Evolutionary conservation across 64 coral and sea anemone species (phyloP).

Genomic region (Catalaphyllia jardinei): DNA sequence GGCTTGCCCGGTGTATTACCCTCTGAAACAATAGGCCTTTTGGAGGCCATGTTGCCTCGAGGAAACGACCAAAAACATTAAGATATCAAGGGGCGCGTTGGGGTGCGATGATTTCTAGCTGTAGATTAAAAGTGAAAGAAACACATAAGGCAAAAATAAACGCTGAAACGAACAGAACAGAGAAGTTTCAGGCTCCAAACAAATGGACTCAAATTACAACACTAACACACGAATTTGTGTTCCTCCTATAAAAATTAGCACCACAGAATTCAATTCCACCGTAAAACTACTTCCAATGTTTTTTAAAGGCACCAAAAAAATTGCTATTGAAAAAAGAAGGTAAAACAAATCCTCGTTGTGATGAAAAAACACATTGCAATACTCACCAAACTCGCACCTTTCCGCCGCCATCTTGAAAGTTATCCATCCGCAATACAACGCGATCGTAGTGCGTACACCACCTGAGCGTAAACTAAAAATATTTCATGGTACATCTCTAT

Average conservation of each 20-base stretch:
- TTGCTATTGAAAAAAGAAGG: background rate
- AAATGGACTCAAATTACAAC: background rate
- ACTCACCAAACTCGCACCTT: background rate
- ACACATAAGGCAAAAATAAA: background rate
- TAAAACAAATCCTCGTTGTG: background rate
- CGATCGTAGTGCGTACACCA: conserved; percentile 38
- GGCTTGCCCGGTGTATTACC: conserved; percentile 65
- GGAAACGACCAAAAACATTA: too few relatives aligned
- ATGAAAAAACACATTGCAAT: background rate
- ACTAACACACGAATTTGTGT: too few relatives aligned
- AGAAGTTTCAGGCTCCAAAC: background rate
- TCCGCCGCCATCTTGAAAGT: conserved; percentile 25
- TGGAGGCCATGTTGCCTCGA: conserved; percentile 22
- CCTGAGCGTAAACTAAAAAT: too few relatives aligned
- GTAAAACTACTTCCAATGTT: background rate
- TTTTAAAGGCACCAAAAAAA: background rate
- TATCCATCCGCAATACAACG: background rate
- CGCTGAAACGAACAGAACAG: background rate
- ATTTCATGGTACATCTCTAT: too few relatives aligned
- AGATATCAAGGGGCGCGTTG: background rate
- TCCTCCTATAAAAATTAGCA: background rate
- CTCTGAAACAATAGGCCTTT: background rate
- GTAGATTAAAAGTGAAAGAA: conserved; percentile 25
- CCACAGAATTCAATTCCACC: background rate
- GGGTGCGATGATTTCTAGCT: conserved; percentile 24